Conservation (phyloP, 2,888 invertebrate species). For the Lissocephala sabroskyi region DNA sequence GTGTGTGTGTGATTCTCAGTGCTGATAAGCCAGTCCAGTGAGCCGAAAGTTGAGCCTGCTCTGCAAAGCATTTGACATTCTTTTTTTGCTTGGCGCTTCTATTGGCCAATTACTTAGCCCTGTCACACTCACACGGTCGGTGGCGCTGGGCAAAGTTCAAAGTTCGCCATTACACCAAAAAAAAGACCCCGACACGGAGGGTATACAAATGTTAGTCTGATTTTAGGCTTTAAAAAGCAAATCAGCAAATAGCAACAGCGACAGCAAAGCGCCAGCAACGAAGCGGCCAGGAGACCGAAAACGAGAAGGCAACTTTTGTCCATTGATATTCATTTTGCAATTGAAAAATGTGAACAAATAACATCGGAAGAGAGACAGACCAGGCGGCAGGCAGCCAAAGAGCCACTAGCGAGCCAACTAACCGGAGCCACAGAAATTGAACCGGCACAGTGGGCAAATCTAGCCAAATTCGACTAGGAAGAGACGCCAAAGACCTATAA, state of each 20-base stretch:
- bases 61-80: constrained; percentile 7
- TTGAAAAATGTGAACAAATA: too few species aligned
- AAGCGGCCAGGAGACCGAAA: too few species aligned
- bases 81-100: constrained; percentile 4
- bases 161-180: constrained; percentile 37
- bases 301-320: too few species aligned
- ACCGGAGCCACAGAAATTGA: too few species aligned
- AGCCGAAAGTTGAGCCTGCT: background rate
- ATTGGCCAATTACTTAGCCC: constrained; percentile 2
- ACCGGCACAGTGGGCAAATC: too few species aligned
- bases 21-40: constrained; percentile 9
- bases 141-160: constrained; percentile 18
- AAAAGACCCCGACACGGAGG: constrained; percentile 14
- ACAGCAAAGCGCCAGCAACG: too few species aligned
- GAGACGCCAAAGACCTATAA: too few species aligned
- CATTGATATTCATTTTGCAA: too few species aligned
- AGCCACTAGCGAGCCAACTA: too few species aligned
- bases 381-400: too few species aligned
- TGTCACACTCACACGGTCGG: constrained; percentile 4
- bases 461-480: too few species aligned
- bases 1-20: background rate
- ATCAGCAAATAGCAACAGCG: background rate
- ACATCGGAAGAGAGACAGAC: too few species aligned
- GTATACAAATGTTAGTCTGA: constrained; percentile 19
- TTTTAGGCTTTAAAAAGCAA: constrained; percentile 23